Base-by-base conservation (phyloP, 35 echinoderm and acorn worm genomes). In the Anneissia japonica region DNA sequence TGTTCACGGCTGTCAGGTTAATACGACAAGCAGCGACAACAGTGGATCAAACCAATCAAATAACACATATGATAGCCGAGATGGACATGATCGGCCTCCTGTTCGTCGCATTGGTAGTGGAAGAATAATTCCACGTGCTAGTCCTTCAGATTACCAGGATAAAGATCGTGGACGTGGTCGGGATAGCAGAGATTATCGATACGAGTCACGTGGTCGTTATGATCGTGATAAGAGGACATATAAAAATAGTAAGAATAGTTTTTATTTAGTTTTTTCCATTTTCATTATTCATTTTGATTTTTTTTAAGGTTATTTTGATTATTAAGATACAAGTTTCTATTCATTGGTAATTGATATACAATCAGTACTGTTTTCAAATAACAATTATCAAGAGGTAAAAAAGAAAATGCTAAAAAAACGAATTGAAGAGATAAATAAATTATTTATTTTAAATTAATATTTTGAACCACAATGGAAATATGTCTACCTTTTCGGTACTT, bases 1-100 rank as follows among this genome's bases (percentile, higher is more conserved):
- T 77, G 87, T 89, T n/a, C 96, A 94, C 41, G 96, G 96, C 16
- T 98, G 95, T 40, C 92, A 93, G 32, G 89, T 93, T 30, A 80
- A 89, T 23, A 34, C 79, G 19, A 29, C 16, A 38, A 77, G 37
- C 34, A 33, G 73, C 40, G 84, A 26, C 84, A 76, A 76, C 41
- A 75, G 19, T 36, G 86, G 36, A 36, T 0, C 75, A 31, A 40
- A 46, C 73, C 76, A n/a, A 46, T 80, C 19, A 39, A 51, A 11
- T 31, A 87, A 51, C 73, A 74, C 80, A 38, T 72, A 36, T 80
- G 55, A 46, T 79, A 82, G 29, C 37, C 81, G 82, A n/a, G 72
- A 90, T 11, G 77, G 83, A 81, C 34, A 77, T 26, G 35, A 74
- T 46, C 32, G 55, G 32, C 73, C 86, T 35, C 79, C 82, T 29